Percentiles rank a stretch among this genome's conserved stretches.
phyloP scores from a whole-genome alignment of 2,113 vertebrate genomes.

The Ceyx melanurus region DNA sequence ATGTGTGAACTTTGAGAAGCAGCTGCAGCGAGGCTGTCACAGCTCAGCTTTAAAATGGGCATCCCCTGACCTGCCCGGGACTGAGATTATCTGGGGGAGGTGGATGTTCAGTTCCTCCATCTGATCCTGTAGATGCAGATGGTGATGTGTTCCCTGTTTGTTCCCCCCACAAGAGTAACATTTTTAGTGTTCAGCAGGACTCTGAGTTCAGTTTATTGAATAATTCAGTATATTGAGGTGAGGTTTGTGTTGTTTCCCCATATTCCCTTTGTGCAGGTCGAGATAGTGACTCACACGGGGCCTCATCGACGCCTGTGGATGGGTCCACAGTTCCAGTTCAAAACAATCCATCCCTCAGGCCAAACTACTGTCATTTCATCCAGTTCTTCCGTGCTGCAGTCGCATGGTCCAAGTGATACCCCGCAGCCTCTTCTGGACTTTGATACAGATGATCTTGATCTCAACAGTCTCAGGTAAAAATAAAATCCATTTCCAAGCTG shows the following conservation, averaged over 20 bases:
- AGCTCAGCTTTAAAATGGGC: neutral
- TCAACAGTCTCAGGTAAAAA: conserved; percentile 95
- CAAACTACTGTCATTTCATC: conserved; percentile 98
- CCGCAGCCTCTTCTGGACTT: conserved; percentile 96
- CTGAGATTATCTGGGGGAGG: neutral
- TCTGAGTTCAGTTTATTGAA: rapidly evolving
- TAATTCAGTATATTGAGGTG: rapidly evolving
- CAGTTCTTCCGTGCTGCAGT: conserved; percentile 95
- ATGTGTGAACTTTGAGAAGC: neutral
- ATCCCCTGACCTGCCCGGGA: neutral
- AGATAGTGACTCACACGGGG: conserved; percentile 97
- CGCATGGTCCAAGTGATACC: conserved; percentile 89
- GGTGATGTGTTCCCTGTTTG: neutral
- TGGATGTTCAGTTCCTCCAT: neutral
- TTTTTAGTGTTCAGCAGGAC: rapidly evolving
- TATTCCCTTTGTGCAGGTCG: conserved; percentile 84
- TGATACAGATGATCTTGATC: conserved; percentile 94
- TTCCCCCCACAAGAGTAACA: neutral
- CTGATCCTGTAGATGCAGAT: neutral
- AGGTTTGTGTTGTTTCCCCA: neutral
- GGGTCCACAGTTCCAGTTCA: conserved; percentile 99
- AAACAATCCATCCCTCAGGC: conserved; percentile 97
- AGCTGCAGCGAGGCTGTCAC: neutral
- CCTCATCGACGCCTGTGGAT: conserved; percentile 97
- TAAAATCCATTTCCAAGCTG: neutral